A percentile compares a stretch with the other conserved stretches of the same genome.
Conservation (phyloP, 2,113 vertebrate genomes). For the Emberiza fucata region DNA sequence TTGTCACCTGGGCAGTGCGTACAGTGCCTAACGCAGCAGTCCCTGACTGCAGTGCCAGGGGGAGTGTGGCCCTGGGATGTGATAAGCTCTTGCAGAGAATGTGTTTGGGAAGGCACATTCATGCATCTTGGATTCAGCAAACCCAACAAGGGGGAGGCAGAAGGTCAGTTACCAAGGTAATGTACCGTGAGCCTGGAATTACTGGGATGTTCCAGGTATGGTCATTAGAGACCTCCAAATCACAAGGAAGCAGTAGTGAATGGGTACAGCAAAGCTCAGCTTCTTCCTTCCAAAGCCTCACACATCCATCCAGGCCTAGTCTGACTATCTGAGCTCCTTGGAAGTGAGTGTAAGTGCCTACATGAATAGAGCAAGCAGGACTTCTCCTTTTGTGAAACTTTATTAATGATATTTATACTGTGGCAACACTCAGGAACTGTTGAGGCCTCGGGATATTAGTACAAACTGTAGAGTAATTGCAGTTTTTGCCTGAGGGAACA, state of each 20-base stretch:
- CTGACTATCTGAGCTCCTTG: background rate
- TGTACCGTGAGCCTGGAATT: background rate
- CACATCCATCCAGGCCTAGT: background rate
- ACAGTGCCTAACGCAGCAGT: background rate
- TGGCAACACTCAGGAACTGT: background rate
- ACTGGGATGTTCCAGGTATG: fast-evolving
- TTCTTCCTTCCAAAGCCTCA: background rate
- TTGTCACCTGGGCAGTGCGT: background rate
- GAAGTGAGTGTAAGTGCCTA: background rate
- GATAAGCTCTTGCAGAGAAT: background rate
- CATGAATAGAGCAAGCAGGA: background rate
- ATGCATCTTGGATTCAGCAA: background rate
- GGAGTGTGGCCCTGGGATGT: background rate
- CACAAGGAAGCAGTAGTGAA: background rate
- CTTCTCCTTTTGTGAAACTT: background rate
- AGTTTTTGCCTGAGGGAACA: background rate
- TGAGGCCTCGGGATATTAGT: background rate
- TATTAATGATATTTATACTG: background rate
- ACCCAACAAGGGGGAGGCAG: background rate
- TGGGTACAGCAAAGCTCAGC: background rate
- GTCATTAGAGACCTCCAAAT: background rate
- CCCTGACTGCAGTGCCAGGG: background rate
- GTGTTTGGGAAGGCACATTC: background rate
- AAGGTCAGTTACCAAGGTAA: background rate
- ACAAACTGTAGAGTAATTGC: background rate